Percentiles rank a stretch among this genome's conserved stretches.
phyloP scores from a whole-genome alignment of 2,888 invertebrate genomes.

The Pilophorus perplexus region DNA sequence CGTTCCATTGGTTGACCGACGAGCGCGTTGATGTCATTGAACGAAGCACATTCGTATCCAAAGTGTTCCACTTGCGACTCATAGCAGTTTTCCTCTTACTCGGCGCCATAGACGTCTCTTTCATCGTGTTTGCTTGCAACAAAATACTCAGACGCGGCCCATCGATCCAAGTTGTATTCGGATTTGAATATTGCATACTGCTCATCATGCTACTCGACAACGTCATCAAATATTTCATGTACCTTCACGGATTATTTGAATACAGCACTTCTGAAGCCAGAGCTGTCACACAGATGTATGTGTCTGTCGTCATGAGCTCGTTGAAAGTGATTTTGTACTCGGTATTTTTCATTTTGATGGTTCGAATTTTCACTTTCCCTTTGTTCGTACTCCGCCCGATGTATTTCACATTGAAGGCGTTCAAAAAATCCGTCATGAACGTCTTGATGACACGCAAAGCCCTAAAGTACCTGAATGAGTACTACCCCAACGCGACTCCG shows the following conservation, averaged over 20 bases:
- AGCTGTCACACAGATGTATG: constrained; percentile 92
- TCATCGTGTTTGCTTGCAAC: constrained; percentile 89
- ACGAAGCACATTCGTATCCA: constrained; percentile 92
- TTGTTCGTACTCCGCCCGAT: constrained; percentile 97
- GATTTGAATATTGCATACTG: constrained; percentile 97
- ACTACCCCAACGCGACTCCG: constrained; percentile 92
- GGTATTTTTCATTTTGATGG: constrained; percentile 92
- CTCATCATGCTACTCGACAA: constrained; percentile 90
- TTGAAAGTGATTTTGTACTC: constrained; percentile 76
- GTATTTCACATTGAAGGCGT: constrained; percentile 90
- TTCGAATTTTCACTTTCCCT: constrained; percentile 93
- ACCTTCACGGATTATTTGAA: constrained; percentile 86
- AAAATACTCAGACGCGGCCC: constrained; percentile 90
- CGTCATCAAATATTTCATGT: constrained; percentile 83
- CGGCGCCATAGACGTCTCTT: constrained; percentile 78
- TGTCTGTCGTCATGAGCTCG: constrained; percentile 85
- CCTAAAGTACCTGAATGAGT: constrained; percentile 95
- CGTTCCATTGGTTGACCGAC: constrained; percentile 99
- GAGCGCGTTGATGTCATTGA: constrained; percentile 99
- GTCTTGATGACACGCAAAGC: constrained; percentile 96
- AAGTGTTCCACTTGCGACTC: constrained; percentile 89
- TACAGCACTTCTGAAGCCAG: constrained; percentile 96
- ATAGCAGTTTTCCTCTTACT: constrained; percentile 74
- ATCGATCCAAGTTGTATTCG: constrained; percentile 96
- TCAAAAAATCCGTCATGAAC: constrained; percentile 96